Evolutionary conservation across 2,113 vertebrate genomes (phyloP).

Genomic region (Crocuta crocuta): DNA sequence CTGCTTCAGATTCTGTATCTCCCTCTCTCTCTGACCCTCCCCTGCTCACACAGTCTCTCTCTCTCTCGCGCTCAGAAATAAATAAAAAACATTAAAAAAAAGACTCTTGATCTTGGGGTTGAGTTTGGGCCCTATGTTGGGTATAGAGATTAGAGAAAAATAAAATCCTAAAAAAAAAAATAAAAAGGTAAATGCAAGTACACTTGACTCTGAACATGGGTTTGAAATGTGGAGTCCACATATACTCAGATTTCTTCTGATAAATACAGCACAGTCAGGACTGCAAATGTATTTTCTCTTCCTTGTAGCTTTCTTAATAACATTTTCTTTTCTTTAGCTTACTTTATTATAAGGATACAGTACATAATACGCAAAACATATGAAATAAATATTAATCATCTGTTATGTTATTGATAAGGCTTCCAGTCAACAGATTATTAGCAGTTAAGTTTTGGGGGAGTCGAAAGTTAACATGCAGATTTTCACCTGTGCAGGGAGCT

Average conservation of each 20-base stretch:
- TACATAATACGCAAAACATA: background rate
- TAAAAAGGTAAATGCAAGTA: background rate
- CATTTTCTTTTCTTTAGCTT: background rate
- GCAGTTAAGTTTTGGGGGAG: background rate
- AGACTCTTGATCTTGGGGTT: background rate
- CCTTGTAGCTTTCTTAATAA: background rate
- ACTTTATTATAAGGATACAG: background rate
- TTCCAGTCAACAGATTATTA: background rate
- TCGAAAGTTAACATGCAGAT: background rate
- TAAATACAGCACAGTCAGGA: background rate
- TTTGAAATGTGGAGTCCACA: background rate
- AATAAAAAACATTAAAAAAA: too few relatives aligned
- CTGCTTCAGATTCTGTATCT: too few relatives aligned
- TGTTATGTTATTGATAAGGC: background rate
- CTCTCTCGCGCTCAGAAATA: too few relatives aligned
- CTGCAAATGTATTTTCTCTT: background rate
- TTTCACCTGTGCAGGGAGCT: background rate
- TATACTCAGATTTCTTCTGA: background rate
- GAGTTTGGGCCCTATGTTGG: background rate
- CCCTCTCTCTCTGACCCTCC: too few relatives aligned
- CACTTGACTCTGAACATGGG: background rate
- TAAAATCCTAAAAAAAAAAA: background rate
- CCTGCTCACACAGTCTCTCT: too few relatives aligned
- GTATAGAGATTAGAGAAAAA: background rate
- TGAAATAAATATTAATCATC: background rate